Evolutionary conservation across 1,140 invertebrate genomes (phyloP), one percentile per base, ranked within the genome.

Genomic region (Lycorma delicatula): DNA sequence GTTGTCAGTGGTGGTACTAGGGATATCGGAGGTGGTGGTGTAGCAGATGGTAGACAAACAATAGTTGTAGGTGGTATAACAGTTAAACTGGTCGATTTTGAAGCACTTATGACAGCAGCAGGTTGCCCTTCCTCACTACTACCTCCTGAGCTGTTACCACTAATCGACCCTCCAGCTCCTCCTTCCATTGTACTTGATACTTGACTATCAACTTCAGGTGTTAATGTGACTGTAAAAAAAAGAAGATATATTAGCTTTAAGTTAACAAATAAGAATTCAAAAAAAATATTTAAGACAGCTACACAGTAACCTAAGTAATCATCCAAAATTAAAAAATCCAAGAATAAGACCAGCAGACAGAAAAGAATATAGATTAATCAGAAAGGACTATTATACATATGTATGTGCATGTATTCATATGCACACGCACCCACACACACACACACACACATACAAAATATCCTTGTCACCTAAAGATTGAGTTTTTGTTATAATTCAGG

Each of bases 11-110:
- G 58, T 29, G 46, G 46, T 27, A 48, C n/a, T 5, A 29, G 13
- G 44, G 38, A n/a, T 28, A 38, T 44, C 16, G 7, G 54, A 26
- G 54, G 29, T 23, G 25, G 56, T 3, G 63, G 68, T 0, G 72
- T 70, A 7, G 70, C 67, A 16, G 74, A 72, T 11, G 75, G 75
- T 38, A 76, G 59, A 64, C 75, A 76, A 11, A 77, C 76, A 28
- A 76, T 74, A 2, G 76, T 77, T 1, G 74, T 77, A 13, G 75
- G 75, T 22, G 75, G 74, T 34, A 77, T 75, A 2, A 76, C 74
- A 11, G 71, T 73, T 1, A 59, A 41, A 41, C 49, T 13, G 3
- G 31, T 26, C 5, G 61, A 38, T 31, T 58, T 51, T 11, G 18
- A 51, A 1, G 51, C 25, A 28, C 36, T 60, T 1, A 57, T 26